These are phyloP conservation scores for Drosophila ercepeae DNA, from an alignment of 1,140 invertebrate species.

Conservation along the genomic window DNA sequence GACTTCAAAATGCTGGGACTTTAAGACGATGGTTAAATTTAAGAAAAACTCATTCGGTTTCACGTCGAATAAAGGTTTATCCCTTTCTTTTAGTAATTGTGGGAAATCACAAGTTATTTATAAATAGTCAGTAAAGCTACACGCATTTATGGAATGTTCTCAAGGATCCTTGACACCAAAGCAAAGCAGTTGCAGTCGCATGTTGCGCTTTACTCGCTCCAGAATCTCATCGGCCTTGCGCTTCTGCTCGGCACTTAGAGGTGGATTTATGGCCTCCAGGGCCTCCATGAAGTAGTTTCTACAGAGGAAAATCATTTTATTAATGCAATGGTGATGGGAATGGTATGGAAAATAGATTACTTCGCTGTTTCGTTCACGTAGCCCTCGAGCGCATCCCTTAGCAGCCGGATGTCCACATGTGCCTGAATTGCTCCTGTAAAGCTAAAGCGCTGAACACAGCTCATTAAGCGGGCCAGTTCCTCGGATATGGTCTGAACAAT, in stretches of 20 bases:
- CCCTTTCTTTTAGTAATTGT: constrained; percentile 4
- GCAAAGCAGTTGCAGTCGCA: constrained; percentile 83
- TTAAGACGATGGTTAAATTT: constrained; percentile 4
- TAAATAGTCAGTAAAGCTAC: neutral
- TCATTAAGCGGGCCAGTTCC: constrained; percentile 94
- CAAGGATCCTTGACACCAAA: constrained; percentile 78
- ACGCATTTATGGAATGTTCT: constrained; percentile 29
- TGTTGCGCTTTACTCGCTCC: constrained; percentile 76
- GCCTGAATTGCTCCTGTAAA: constrained; percentile 80
- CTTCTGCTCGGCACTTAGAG: constrained; percentile 66
- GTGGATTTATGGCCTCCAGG: constrained; percentile 81
- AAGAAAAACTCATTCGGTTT: neutral
- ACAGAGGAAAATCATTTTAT: neutral
- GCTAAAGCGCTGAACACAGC: constrained; percentile 86
- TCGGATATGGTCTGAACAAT: constrained; percentile 96
- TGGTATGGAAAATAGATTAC: constrained; percentile 24
- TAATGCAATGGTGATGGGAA: neutral
- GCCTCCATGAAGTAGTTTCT: constrained; percentile 83
- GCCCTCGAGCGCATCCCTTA: constrained; percentile 71
- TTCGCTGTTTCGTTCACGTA: constrained; percentile 83
- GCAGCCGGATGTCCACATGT: constrained; percentile 74
- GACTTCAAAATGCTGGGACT: constrained; percentile 59
- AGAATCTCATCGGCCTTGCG: constrained; percentile 81
- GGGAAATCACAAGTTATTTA: constrained; percentile 28
- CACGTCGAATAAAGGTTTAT: constrained; percentile 39